Conservation (phyloP, 2,113 vertebrate genomes). For the Sylvilagus bachmani region DNA sequence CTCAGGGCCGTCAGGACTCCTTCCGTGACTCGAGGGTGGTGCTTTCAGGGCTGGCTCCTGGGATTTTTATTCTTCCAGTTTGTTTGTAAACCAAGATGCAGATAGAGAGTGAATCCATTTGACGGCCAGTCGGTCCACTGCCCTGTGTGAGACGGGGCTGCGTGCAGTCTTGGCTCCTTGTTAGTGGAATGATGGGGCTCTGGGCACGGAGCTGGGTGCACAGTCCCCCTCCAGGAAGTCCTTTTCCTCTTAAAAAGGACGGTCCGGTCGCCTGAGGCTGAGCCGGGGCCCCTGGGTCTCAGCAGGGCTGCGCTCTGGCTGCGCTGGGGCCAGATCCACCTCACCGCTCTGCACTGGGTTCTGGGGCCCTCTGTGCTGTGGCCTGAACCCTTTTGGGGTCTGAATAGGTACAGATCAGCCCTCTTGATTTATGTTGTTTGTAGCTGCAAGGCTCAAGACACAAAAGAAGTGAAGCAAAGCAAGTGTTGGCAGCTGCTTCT, state of each 20-base stretch:
- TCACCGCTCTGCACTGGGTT: not conserved
- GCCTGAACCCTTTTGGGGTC: not conserved
- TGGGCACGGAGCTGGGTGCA: not conserved
- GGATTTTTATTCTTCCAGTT: not conserved
- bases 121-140: fast-evolving
- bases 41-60: not conserved
- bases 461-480: not conserved
- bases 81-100: not conserved
- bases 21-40: fast-evolving
- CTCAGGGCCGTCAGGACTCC: not conserved
- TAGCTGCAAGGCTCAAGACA: not conserved
- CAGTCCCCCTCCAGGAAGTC: not conserved
- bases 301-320: not conserved
- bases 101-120: not conserved
- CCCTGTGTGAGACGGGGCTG: not conserved
- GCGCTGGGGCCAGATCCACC: fast-evolving
- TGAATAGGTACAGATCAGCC: not conserved
- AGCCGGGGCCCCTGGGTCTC: fast-evolving
- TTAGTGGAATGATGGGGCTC: not conserved
- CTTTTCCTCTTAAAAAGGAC: not conserved
- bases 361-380: not conserved
- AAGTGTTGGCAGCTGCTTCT: not conserved
- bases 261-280: fast-evolving
- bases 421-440: not conserved
- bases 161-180: fast-evolving